A percentile compares a stretch with the other conserved stretches of the same genome.
Conservation (phyloP, 1,140 invertebrate genomes). For the Hesperophylax magnus region DNA sequence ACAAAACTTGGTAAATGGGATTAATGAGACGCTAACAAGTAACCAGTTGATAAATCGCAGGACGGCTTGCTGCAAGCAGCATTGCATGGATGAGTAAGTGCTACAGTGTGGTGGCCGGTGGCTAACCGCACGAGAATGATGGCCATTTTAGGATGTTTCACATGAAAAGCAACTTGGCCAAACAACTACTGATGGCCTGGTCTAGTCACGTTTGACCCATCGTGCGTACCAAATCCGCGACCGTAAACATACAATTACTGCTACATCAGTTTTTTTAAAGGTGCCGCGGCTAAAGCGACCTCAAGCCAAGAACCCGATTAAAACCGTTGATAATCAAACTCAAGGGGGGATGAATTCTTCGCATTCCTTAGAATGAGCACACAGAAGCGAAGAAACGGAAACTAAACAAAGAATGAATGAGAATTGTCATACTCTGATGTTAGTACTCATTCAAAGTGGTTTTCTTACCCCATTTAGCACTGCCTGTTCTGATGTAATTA, state of each 20-base stretch:
- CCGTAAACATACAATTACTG: conserved; percentile 24
- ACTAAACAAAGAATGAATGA: too few relatives aligned
- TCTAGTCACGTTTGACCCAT: conserved; percentile 34
- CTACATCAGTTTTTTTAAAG: background rate
- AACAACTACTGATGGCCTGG: background rate
- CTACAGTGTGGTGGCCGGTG: background rate
- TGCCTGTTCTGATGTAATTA: too few relatives aligned
- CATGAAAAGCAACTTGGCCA: conserved; percentile 19
- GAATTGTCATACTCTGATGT: too few relatives aligned
- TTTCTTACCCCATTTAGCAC: too few relatives aligned
- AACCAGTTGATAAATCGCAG: background rate
- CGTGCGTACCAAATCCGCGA: conserved; percentile 30
- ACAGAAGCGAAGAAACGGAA: too few relatives aligned
- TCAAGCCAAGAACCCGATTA: background rate
- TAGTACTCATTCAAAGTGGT: too few relatives aligned
- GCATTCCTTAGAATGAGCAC: too few relatives aligned
- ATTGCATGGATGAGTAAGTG: conserved; percentile 15
- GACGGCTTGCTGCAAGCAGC: background rate
- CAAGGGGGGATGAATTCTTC: too few relatives aligned
- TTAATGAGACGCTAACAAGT: background rate
- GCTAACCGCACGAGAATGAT: conserved; percentile 30
- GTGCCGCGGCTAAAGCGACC: background rate
- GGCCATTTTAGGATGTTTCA: conserved; percentile 34
- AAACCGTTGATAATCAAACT: background rate
- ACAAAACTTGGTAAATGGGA: conserved; percentile 1